Base-by-base conservation (phyloP, 1,140 invertebrate genomes). In the Harpegnathos saltator region DNA sequence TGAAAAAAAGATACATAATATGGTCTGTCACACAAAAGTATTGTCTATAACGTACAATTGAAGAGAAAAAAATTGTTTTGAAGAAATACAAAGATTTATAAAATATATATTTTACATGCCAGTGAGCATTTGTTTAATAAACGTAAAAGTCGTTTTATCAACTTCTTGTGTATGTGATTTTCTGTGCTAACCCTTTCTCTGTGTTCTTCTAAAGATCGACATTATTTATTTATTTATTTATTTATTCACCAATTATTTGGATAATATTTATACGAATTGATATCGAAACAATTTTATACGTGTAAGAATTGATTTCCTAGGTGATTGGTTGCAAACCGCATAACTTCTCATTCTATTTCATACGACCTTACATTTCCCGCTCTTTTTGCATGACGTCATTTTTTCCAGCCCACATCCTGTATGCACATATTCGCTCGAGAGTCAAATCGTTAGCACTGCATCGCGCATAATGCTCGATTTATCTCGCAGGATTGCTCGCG, bases 201-300 rank as follows among this genome's bases (percentile, higher is more conserved):
- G 1, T 33, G 29, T 83, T 54, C 73, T 26, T 65, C 33, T 71
- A n/a, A 71, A 52, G 48, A 71, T 65, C 12, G 12, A n/a, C 68
- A 52, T 48, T 14, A 74, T 48, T 59, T 72, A 69, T 58, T 69
- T 59, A n/a, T 58, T 22, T 59, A 19, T 71, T 33, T 15, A 33
- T 17, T 26, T 83, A 3, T 48, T 61, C 29, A 65, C 33, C 66
- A 26, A 29, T 69, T 17, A 4, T 38, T 62, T 65, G 24, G n/a
- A 17, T 54, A 38, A 50, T 29, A 84, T 65, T 56, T 50, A 3
- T 29, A 73, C 17, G 38, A 38, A 48, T 69, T 90, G 24, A 89
- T 7, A 44, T 44, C 7, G 11, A 44, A 44, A 44, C 7, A 72
- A 15, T 22, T 19, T 5, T 54, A 72, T 44, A 12, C 24, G 9